Evolutionary conservation across 2,113 vertebrate genomes (phyloP).

Genomic region (Mionectes macconnelli): DNA sequence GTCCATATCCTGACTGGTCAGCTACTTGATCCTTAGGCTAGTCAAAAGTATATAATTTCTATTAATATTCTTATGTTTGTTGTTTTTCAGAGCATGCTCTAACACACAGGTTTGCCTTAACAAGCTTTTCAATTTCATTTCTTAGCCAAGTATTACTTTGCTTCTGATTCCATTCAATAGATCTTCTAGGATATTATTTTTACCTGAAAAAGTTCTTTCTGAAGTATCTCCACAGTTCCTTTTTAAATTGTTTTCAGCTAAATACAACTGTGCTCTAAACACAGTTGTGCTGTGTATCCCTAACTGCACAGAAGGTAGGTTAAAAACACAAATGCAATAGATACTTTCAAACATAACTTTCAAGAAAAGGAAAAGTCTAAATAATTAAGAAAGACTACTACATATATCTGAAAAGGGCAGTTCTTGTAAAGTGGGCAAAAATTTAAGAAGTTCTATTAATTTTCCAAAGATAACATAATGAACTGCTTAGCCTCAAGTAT

Average conservation of each 20-base stretch:
- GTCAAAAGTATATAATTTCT: background rate
- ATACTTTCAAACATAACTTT: background rate
- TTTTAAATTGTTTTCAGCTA: background rate
- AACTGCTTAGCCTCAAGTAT: background rate
- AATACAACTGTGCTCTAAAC: background rate
- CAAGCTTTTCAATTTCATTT: constrained; percentile 6
- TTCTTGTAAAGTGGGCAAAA: background rate
- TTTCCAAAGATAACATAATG: background rate
- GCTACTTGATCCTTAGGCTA: background rate
- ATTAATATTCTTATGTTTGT: background rate
- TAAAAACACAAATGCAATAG: background rate
- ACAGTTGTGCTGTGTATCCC: background rate
- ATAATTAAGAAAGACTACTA: background rate
- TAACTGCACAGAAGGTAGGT: background rate
- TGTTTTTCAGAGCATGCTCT: background rate
- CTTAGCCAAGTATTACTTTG: background rate
- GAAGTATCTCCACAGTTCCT: background rate
- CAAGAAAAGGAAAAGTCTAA: background rate
- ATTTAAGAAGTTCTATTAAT: background rate
- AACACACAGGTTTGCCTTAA: background rate
- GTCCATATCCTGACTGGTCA: background rate
- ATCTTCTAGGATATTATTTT: background rate
- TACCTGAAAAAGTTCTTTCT: background rate
- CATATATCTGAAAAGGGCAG: background rate
- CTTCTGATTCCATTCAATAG: background rate